Conservation (phyloP, 2,888 invertebrate species). For the Dyspetes luteomarginatus region DNA sequence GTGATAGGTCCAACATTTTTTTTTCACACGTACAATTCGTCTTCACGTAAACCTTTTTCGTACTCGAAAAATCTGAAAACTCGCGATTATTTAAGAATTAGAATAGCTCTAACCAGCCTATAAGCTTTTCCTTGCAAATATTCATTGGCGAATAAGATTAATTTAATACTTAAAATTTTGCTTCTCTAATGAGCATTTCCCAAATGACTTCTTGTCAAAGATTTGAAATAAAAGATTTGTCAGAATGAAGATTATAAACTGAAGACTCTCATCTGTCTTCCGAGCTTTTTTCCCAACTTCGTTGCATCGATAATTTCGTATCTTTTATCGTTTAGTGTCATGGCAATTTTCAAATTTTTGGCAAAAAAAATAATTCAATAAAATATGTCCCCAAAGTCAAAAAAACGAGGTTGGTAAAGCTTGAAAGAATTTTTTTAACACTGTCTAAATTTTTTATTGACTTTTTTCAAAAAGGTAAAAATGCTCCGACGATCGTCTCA, state of each 20-base stretch:
- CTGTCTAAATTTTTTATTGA: neutral
- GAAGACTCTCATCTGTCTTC: slow-evolving; percentile 51
- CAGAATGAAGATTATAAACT: slow-evolving; percentile 24
- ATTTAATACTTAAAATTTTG: slow-evolving; percentile 4
- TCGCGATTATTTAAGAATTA: neutral
- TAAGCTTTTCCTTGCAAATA: neutral
- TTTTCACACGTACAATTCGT: neutral
- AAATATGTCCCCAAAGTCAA: slow-evolving; percentile 24
- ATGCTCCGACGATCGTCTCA: slow-evolving; percentile 35
- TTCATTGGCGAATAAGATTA: neutral
- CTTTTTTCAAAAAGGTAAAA: slow-evolving; percentile 26
- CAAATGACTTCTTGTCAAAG: neutral
- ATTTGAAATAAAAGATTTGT: slow-evolving; percentile 37
- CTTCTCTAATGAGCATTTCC: neutral
- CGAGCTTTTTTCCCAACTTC: slow-evolving; percentile 18
- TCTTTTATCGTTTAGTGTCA: too few relatives aligned
- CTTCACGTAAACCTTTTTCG: neutral
- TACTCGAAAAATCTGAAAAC: neutral
- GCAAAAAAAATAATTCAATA: neutral
- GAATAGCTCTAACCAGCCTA: too few relatives aligned
- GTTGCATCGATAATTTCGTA: slow-evolving; percentile 27
- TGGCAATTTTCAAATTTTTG: slow-evolving; percentile 21
- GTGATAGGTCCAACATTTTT: slow-evolving; percentile 73
- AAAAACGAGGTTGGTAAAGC: slow-evolving; percentile 31
- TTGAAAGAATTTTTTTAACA: neutral